Conservation (phyloP, 2,113 vertebrate species). For the Papio anubis region DNA sequence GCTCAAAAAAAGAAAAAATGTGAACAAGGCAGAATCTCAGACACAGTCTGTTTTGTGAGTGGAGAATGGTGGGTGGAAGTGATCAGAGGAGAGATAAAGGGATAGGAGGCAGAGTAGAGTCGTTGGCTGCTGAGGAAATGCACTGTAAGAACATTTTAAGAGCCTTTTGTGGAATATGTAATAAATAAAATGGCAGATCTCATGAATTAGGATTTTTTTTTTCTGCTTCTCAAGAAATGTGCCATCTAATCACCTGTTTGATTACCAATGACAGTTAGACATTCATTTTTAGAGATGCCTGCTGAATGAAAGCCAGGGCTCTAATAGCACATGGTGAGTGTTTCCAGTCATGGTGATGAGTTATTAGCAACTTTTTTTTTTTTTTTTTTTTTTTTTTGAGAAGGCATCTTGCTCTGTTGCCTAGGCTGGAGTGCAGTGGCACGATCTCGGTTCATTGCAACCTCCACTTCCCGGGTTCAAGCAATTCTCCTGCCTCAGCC, state of each 20-base stretch:
- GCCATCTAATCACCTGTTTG: neutral
- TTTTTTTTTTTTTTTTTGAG: too few relatives aligned
- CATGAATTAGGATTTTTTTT: neutral
- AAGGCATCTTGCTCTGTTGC: too few relatives aligned
- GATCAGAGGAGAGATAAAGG: neutral
- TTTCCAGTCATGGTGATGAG: neutral
- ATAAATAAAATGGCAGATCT: conserved; percentile 43
- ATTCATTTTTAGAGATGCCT: neutral
- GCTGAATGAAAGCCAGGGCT: neutral
- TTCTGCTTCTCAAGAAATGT: neutral
- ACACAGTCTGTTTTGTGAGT: neutral
- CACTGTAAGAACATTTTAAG: neutral
- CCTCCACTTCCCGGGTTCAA: too few relatives aligned
- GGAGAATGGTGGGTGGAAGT: neutral
- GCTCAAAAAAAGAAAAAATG: neutral
- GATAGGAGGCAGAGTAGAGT: neutral
- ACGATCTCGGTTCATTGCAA: too few relatives aligned
- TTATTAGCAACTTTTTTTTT: neutral
- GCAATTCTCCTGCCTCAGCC: too few relatives aligned
- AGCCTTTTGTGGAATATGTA: neutral
- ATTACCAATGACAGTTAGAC: neutral
- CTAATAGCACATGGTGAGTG: neutral
- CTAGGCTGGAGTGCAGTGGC: too few relatives aligned
- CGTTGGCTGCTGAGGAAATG: neutral
- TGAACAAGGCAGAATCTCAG: neutral